Evolutionary conservation across 2,113 vertebrate genomes (phyloP), one percentile per base, ranked within the genome.

Genomic region (Galbula dea): DNA sequence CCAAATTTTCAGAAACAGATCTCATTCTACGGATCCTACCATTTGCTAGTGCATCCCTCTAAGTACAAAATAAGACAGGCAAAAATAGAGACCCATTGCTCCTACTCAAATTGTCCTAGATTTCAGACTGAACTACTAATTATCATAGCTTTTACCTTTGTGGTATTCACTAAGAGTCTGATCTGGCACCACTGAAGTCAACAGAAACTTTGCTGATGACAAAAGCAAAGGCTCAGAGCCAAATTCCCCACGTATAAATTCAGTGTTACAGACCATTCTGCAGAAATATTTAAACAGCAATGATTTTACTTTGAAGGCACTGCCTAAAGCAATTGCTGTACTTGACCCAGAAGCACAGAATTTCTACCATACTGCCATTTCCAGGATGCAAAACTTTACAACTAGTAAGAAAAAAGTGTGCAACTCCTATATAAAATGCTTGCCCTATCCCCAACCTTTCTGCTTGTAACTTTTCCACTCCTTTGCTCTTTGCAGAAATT

Each of bases 241-340:
- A 95, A 94, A 86, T 88, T 88, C 77, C 66, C 66, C 43, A 55
- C 43, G 27, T 88, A 84, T 41, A 93, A 90, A 37, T 90, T 79
- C 73, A 90, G 49, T 6, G 1, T 81, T 73, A 72, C 65, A 90
- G 91, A 94, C 91, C 72, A 68, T 74, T 68, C 73, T 75, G 55
- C 61, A 88, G 63, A 71, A 71, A 71, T 76, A 69, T 19, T 73
- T 73, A 87, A 93, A 86, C 49, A 79, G 34, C 41, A 90, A 65
- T 67, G 51, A 65, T 68, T 86, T 65, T 62, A 89, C 54, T 82
- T 30, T 49, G 69, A 82, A 77, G 48, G 13, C 39, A 89, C 62
- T 36, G n/a, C 36, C 36, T 76, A 90, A 76, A 69, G 58, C 29
- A 78, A 29, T 49, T 45, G 23, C 15, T 59, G 7, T 61, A 26